These are phyloP conservation scores for Labeo rohita DNA, from an alignment of 2,113 vertebrate species.

Conservation along the genomic window DNA sequence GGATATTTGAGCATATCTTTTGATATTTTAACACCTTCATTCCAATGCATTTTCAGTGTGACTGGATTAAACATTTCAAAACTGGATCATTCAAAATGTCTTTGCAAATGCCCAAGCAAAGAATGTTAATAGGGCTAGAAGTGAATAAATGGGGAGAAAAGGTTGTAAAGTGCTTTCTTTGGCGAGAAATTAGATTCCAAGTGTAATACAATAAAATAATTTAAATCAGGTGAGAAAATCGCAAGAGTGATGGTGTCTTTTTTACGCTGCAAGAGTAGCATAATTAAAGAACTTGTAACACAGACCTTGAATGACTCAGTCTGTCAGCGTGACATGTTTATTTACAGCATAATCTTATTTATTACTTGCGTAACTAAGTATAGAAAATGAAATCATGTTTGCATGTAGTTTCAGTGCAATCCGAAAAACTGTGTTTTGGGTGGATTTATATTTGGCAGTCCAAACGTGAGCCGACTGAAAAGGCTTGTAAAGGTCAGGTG, in stretches of 20 bases:
- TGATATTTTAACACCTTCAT: background rate
- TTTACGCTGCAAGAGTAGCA: background rate
- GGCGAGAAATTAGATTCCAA: background rate
- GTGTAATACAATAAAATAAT: background rate
- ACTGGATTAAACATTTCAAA: background rate
- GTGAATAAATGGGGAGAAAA: background rate
- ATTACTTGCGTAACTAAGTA: background rate
- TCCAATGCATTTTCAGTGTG: background rate
- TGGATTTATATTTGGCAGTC: background rate
- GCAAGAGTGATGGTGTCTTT: background rate
- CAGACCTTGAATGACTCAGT: background rate
- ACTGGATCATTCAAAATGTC: background rate
- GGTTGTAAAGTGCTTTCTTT: background rate
- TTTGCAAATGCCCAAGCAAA: background rate
- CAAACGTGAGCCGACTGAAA: background rate
- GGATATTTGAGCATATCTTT: background rate
- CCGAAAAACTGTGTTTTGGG: background rate
- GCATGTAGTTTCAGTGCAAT: background rate
- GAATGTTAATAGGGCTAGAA: background rate
- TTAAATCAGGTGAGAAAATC: background rate
- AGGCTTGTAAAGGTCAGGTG: background rate
- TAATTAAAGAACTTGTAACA: background rate
- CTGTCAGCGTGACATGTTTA: slow-evolving; percentile 11
- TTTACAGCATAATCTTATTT: background rate
- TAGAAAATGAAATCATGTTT: background rate